Evolutionary conservation across 2,113 vertebrate genomes (phyloP), one percentile per base, ranked within the genome.

Genomic region (Cnemophilus loriae): DNA sequence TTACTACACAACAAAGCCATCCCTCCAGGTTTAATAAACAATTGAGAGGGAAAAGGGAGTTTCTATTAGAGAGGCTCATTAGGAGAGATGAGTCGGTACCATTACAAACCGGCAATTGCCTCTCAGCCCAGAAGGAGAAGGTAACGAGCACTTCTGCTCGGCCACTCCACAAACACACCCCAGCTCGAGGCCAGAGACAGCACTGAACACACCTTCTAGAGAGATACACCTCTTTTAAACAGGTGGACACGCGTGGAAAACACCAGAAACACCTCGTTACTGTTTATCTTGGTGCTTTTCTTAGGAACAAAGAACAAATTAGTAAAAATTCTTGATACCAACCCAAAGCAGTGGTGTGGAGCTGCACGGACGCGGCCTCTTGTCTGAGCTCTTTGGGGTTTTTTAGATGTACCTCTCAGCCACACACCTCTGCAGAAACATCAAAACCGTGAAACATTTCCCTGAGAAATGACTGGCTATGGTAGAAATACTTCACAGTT

Each of bases 241-340:
- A 28, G 24, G 3, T 3, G 2, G 6, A 3, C 1, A 1, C 11
- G 7, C 13, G n/a, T 1, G 3, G 37, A 49, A 55, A 75, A 28
- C 77, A 24, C 32, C 14, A 42, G n/a, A 47, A 76, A 39, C 1
- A 23, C 6, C 7, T 22, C 5, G 5, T 28, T 7, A 21, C 39
- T 2, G 0, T 18, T 56, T 18, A 30, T 32, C 16, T 69, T 4
- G 13, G 16, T 56, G 65, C 6, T 79, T 64, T 52, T 26, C 61
- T 65, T 9, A 4, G 6, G 18, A 67, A 57, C 14, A 42, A 49
- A 80, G 16, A 70, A 37, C 4, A 26, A 56, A 56, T 20, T 0
- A 64, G 21, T 33, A 59, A 50, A 59, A 53, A 24, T 33, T 39
- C 13, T 27, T 50, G 39, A 11, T 27, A 47, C 8, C 20, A 70